Evolutionary conservation across 2,797 vertebrate genomes (phyloP), one percentile per base, ranked within the genome.

Genomic region (Limosa lapponica): DNA sequence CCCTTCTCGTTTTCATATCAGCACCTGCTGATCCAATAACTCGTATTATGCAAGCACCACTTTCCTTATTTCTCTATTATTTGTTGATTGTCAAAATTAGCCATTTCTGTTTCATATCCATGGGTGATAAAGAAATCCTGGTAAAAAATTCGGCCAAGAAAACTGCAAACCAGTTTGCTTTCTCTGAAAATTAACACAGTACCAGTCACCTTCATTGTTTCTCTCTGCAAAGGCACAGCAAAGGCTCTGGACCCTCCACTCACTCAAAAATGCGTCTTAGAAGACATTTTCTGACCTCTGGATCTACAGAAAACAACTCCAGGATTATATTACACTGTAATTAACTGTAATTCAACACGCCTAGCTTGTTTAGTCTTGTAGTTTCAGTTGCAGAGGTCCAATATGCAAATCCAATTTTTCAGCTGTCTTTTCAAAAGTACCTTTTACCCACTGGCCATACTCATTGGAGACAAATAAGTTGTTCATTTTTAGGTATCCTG

Each of bases 81-180:
- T 79, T 65, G 22, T 62, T 59, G 13, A n/a, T 91, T 87, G 46
- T 89, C 65, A 90, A 92, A 95, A 84, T 61, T 66, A 90, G 36
- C 5, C 3, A 69, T 52, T 91, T 93, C 28, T 69, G 16, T 64
- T 83, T 79, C 66, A 57, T 23, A 73, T 36, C 5, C 14, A 66
- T 10, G 11, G 71, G 32, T 37, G 43, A 77, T 32, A 79, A 67
- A 28, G 34, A 4, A 81, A 67, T 66, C 55, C 16, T 27, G 22
- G 19, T 49, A 37, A 55, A 90, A 95, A 78, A 62, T 2, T 69
- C 15, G 5, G 2, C 18, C 39, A 78, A 57, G 41, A 59, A 89
- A 78, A 74, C 3, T 39, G 17, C 28, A 71, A 52, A 84, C 15
- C 28, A 41, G 19, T 70, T 84, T 70, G 13, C 67, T 85, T 92